Evolutionary conservation across 2,113 vertebrate genomes (phyloP).

Genomic region (Actenoides hombroni): DNA sequence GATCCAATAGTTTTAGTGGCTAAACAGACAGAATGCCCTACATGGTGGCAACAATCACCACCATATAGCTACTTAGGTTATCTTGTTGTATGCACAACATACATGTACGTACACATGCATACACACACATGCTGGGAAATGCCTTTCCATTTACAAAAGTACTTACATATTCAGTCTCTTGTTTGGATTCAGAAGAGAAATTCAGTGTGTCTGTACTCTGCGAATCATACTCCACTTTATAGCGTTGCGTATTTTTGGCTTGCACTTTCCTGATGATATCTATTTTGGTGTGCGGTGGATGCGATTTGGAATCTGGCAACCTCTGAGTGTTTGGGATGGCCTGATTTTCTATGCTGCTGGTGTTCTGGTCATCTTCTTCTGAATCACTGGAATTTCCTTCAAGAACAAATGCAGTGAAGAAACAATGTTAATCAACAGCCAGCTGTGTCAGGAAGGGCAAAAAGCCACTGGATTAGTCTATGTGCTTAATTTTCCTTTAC

Average conservation of each 20-base stretch:
- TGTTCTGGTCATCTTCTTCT: slow-evolving; percentile 79
- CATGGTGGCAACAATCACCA: neutral
- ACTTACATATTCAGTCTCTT: slow-evolving; percentile 91
- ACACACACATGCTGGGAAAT: fast-evolving
- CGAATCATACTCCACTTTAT: slow-evolving; percentile 83
- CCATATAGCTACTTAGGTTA: neutral
- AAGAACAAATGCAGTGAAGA: neutral
- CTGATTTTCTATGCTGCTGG: slow-evolving; percentile 67
- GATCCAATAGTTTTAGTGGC: neutral
- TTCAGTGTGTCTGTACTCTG: slow-evolving; percentile 87
- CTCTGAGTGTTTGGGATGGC: slow-evolving; percentile 68
- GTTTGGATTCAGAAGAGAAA: slow-evolving; percentile 88
- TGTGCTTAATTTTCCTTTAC: neutral
- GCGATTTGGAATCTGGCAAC: slow-evolving; percentile 67
- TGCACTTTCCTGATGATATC: slow-evolving; percentile 84
- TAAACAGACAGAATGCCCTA: neutral
- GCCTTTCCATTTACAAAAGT: neutral
- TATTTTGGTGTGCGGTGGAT: slow-evolving; percentile 77
- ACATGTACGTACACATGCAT: neutral
- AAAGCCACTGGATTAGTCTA: neutral
- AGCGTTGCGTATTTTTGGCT: slow-evolving; percentile 83
- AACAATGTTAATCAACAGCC: neutral
- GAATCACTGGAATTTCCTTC: slow-evolving; percentile 78
- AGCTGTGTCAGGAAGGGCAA: neutral
- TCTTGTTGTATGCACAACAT: neutral